phyloP scores from a whole-genome alignment of 2,113 vertebrate species.

The Orthonyx spaldingii region DNA sequence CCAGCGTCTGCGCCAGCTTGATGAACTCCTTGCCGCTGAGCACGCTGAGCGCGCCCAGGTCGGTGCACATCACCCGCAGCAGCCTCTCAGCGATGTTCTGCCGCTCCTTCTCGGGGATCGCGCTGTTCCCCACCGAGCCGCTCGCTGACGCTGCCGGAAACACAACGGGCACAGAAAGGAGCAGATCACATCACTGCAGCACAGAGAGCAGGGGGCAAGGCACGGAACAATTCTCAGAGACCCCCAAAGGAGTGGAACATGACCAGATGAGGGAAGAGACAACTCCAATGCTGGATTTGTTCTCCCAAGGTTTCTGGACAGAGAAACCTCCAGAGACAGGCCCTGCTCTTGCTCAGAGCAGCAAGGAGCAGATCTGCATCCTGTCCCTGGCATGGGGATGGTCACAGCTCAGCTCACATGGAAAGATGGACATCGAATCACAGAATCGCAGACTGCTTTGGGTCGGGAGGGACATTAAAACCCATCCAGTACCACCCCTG shows the following conservation, averaged over 20 bases:
- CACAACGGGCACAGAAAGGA: neutral
- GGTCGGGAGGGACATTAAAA: neutral
- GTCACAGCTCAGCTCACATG: neutral
- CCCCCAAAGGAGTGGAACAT: neutral
- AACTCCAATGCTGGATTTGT: neutral
- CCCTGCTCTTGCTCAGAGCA: neutral
- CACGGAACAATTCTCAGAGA: neutral
- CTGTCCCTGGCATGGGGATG: no score
- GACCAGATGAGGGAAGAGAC: neutral
- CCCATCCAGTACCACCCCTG: neutral
- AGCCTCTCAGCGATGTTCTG: conserved; percentile 95
- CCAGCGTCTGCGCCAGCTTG: conserved; percentile 93
- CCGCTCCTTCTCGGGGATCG: conserved; percentile 93
- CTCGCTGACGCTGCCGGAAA: conserved; percentile 62
- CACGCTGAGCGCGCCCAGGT: conserved; percentile 87
- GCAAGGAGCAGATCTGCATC: neutral
- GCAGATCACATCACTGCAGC: neutral
- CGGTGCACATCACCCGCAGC: conserved; percentile 91
- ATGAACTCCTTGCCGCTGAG: conserved; percentile 95
- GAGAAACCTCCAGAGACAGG: neutral
- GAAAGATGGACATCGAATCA: neutral
- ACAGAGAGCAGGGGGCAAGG: neutral
- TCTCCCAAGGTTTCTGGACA: neutral
- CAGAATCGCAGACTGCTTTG: neutral
- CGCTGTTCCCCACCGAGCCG: conserved; percentile 72